These are phyloP conservation scores for Panonychus citri DNA, from an alignment of 1,140 invertebrate species.

Conservation along the genomic window DNA sequence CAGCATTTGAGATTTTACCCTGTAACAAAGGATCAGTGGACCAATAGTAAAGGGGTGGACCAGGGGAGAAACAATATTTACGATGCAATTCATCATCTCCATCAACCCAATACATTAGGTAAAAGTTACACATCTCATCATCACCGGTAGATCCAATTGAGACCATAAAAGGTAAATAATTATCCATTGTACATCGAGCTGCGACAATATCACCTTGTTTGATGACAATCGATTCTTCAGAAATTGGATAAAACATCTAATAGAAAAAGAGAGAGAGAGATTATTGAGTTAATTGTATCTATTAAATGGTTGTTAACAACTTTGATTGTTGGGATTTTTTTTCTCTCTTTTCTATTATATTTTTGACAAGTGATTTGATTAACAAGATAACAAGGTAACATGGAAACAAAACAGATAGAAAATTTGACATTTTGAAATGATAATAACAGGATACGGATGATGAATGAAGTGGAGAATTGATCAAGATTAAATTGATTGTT, in stretches of 20 bases:
- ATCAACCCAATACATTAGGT: constrained; percentile 90
- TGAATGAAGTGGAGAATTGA: too few species aligned
- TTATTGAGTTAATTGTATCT: neutral
- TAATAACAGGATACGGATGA: too few species aligned
- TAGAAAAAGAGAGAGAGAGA: constrained; percentile 9
- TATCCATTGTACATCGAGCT: constrained; percentile 74
- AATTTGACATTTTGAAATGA: too few species aligned
- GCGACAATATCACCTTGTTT: constrained; percentile 49
- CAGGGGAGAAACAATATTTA: constrained; percentile 63
- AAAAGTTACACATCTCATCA: constrained; percentile 99
- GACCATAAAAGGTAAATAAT: constrained; percentile 34
- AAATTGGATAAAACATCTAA: constrained; percentile 77
- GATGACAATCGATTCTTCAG: constrained; percentile 29
- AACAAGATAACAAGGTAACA: too few species aligned
- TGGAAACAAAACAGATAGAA: too few species aligned
- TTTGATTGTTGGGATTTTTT: too few species aligned
- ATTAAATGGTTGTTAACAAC: too few species aligned
- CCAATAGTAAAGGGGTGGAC: constrained; percentile 64
- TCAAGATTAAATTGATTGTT: neutral
- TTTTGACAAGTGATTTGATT: too few species aligned
- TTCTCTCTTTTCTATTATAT: too few species aligned
- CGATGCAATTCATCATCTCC: constrained; percentile 45
- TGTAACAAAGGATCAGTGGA: constrained; percentile 22
- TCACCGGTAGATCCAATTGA: constrained; percentile 58
- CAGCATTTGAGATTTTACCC: constrained; percentile 34